Percentiles rank a stretch among this genome's conserved stretches.
These are phyloP conservation scores for Orestias chungarensis DNA, from an alignment of 2,797 vertebrate genomes.

Conservation along the genomic window DNA sequence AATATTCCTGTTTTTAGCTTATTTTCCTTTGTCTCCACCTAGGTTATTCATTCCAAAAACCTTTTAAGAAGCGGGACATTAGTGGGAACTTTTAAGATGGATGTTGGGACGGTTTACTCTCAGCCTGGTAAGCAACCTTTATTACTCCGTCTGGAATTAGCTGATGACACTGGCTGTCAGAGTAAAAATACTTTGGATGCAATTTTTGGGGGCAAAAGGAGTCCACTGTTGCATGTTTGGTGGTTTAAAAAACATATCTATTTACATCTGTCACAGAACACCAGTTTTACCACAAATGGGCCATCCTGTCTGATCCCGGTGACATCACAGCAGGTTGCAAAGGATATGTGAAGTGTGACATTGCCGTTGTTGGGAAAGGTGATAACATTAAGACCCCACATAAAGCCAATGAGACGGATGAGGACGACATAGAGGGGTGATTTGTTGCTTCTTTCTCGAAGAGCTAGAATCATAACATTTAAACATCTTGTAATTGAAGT, in stretches of 20 bases:
- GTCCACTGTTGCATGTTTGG: background rate
- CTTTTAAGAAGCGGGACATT: slow-evolving; percentile 93
- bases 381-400: slow-evolving; percentile 97
- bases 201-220: background rate
- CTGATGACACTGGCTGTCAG: background rate
- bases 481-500: background rate
- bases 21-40: slow-evolving; percentile 19
- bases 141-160: background rate
- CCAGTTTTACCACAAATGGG: slow-evolving; percentile 98
- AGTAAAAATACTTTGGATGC: background rate
- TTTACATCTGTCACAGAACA: slow-evolving; percentile 81
- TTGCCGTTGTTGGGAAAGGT: slow-evolving; percentile 93
- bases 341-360: slow-evolving; percentile 94
- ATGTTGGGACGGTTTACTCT: slow-evolving; percentile 92
- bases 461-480: background rate
- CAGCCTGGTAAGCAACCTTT: slow-evolving; percentile 84
- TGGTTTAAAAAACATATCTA: slow-evolving; percentile 1
- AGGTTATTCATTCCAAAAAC: slow-evolving; percentile 99
- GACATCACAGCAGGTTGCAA: slow-evolving; percentile 93
- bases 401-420: slow-evolving; percentile 93
- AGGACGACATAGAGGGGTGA: slow-evolving; percentile 96
- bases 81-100: slow-evolving; percentile 96
- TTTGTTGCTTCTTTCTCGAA: background rate
- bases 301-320: slow-evolving; percentile 89
- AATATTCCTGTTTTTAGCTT: background rate